Conservation (phyloP, 2,888 invertebrate species). For the Hofmannophila pseudospretella region DNA sequence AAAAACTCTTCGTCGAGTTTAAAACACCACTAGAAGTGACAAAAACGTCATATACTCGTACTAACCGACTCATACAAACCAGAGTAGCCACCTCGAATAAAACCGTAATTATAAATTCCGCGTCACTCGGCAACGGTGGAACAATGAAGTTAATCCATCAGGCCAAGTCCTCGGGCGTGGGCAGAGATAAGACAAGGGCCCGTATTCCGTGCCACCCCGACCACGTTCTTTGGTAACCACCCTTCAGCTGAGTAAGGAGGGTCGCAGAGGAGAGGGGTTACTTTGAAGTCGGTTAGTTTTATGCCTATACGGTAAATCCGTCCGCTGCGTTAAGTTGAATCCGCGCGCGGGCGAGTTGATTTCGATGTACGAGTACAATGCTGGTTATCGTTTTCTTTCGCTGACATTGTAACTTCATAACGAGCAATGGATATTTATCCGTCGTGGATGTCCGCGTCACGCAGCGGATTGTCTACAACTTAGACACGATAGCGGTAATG, state of each 20-base stretch:
- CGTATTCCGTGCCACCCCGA: constrained; percentile 50
- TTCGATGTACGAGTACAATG: no score
- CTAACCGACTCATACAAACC: neutral
- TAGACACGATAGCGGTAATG: no score
- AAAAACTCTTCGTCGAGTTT: neutral
- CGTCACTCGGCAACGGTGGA: constrained; percentile 68
- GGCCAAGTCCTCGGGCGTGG: constrained; percentile 68
- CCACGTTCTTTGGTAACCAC: constrained; percentile 58
- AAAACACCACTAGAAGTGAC: no score
- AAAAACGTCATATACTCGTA: no score
- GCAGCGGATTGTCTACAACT: no score
- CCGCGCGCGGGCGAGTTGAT: no score
- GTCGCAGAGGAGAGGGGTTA: neutral
- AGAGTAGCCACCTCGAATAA: constrained; percentile 24
- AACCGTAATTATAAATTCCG: constrained; percentile 73
- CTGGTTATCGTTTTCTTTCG: no score
- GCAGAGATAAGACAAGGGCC: constrained; percentile 74
- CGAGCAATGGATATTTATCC: no score
- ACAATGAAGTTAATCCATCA: constrained; percentile 78
- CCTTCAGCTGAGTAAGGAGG: constrained; percentile 30
- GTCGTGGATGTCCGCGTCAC: no score
- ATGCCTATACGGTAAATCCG: no score
- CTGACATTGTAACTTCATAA: no score
- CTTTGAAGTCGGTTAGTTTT: neutral
- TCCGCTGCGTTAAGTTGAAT: no score